phyloP scores from a whole-genome alignment of 1,140 invertebrate genomes.

The Drosophila tropicalis region DNA sequence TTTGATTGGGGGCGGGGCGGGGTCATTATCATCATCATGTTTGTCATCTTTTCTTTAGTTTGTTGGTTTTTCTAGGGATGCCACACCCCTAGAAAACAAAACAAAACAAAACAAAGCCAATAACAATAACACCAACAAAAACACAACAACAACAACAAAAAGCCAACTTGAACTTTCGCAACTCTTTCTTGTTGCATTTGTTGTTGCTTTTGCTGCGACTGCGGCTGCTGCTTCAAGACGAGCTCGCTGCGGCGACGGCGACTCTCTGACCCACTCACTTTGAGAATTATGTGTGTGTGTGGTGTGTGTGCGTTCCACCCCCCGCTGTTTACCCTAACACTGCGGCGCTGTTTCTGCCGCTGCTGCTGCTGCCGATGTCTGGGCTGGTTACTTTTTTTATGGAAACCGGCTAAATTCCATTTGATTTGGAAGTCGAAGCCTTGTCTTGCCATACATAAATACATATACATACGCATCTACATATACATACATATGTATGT shows the following conservation, averaged over 20 bases:
- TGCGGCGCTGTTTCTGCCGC: neutral
- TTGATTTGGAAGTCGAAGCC: constrained; percentile 73
- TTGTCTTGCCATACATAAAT: constrained; percentile 41
- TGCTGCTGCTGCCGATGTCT: constrained; percentile 7
- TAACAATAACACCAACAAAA: constrained; percentile 24
- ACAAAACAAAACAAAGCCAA: constrained; percentile 19
- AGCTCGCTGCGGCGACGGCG: constrained; percentile 24
- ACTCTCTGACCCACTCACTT: constrained; percentile 55
- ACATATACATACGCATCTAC: neutral
- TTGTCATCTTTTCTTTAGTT: no score
- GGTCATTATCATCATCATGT: neutral
- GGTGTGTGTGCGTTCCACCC: constrained; percentile 9
- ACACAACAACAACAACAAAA: neutral
- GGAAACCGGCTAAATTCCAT: constrained; percentile 80
- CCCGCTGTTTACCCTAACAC: constrained; percentile 9
- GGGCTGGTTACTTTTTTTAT: constrained; percentile 69
- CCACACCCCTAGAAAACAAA: constrained; percentile 21
- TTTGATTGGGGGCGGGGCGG: neutral
- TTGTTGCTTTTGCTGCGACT: neutral
- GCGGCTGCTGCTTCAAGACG: constrained; percentile 20
- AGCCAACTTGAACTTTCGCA: constrained; percentile 51
- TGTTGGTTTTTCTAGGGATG: constrained; percentile 25
- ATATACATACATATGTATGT: neutral
- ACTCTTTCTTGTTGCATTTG: constrained; percentile 12
- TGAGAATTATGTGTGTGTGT: constrained; percentile 39